Evolutionary conservation across 2,113 vertebrate species (phyloP).

Genomic region (Pollachius pollachius): DNA sequence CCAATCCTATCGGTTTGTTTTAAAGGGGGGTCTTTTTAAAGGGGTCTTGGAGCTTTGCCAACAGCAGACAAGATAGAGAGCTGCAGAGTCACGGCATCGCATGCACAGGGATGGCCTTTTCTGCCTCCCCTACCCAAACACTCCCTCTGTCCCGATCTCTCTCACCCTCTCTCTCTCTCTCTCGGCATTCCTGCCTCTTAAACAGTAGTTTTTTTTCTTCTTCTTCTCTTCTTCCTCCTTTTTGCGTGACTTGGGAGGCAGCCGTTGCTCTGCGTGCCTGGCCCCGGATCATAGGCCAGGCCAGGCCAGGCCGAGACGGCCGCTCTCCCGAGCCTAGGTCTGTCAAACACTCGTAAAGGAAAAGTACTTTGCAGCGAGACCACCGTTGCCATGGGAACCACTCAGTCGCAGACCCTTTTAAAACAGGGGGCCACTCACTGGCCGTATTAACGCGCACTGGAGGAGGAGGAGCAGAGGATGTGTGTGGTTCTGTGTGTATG

Average conservation of each 20-base stretch:
- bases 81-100: neutral
- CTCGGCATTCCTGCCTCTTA: neutral
- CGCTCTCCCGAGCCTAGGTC: constrained; percentile 27
- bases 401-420: constrained; percentile 74
- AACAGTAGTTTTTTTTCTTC: neutral
- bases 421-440: constrained; percentile 55
- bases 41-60: neutral
- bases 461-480: constrained; percentile 40
- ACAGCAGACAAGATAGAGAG: neutral
- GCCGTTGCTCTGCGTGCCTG: constrained; percentile 13
- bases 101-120: neutral
- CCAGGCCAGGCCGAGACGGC: constrained; percentile 3
- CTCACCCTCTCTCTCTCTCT: no score
- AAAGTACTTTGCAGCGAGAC: constrained; percentile 51
- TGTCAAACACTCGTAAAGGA: constrained; percentile 83
- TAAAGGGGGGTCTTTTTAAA: neutral
- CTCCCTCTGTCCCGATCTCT: neutral
- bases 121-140: neutral
- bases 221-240: neutral
- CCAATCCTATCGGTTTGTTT: neutral
- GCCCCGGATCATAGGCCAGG: constrained; percentile 11
- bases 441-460: constrained; percentile 81
- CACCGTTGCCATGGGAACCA: constrained; percentile 67
- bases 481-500: constrained; percentile 31
- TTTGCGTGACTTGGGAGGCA: neutral